These are phyloP conservation scores for Chamaetylas fuelleborni DNA, from an alignment of 2,113 vertebrate species.

Conservation along the genomic window DNA sequence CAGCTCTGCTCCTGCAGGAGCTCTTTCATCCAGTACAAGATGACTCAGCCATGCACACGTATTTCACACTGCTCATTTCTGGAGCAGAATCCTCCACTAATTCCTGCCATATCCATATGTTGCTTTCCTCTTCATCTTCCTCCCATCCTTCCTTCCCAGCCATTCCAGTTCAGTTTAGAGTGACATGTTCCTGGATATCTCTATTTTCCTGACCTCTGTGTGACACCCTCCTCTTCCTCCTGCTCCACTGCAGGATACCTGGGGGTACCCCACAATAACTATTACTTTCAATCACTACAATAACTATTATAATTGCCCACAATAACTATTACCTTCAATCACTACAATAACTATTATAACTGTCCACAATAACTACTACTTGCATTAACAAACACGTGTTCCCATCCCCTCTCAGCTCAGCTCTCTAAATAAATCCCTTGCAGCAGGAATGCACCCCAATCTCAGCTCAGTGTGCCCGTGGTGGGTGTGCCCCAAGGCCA, in stretches of 20 bases:
- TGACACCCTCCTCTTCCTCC: background rate
- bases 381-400: background rate
- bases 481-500: background rate
- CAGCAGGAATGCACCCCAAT: background rate
- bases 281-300: too few relatives aligned
- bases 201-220: background rate
- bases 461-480: rapidly evolving
- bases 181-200: background rate
- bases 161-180: background rate
- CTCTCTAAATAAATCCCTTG: background rate
- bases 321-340: background rate
- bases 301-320: too few relatives aligned
- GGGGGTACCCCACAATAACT: background rate
- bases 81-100: background rate
- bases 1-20: background rate
- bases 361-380: background rate
- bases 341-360: too few relatives aligned
- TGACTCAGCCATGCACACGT: background rate
- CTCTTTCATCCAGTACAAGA: background rate
- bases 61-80: background rate
- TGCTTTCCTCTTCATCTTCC: background rate
- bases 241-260: background rate
- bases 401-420: background rate
- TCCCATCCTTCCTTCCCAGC: background rate
- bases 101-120: background rate